These are phyloP conservation scores for Rosalia funebris DNA, from an alignment of 2,888 invertebrate species.

Conservation along the genomic window DNA sequence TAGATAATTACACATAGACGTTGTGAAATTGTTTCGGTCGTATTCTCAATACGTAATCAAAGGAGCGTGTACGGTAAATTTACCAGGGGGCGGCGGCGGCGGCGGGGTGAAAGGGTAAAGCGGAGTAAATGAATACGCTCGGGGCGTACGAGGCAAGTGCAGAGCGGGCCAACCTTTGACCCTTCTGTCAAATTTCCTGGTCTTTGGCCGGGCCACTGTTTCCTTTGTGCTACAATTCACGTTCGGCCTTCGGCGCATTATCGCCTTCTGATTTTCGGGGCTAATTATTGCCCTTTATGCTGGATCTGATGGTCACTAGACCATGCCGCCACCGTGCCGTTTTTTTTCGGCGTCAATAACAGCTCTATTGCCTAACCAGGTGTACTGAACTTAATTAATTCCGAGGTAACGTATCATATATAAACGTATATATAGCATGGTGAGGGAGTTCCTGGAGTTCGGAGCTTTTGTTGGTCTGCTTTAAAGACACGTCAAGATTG, in stretches of 20 bases:
- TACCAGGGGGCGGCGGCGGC: constrained; percentile 24
- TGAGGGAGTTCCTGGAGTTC: no score
- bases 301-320: constrained; percentile 6
- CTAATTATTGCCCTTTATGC: constrained; percentile 52
- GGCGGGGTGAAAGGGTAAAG: constrained; percentile 28
- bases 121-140: constrained; percentile 53
- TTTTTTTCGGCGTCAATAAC: constrained; percentile 24
- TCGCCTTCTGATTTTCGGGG: constrained; percentile 57
- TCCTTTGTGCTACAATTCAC: constrained; percentile 59
- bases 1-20: constrained; percentile 44
- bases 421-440: no score
- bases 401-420: background rate
- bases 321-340: background rate
- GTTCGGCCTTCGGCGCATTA: constrained; percentile 51
- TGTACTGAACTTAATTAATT: constrained; percentile 19
- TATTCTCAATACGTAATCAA: constrained; percentile 50
- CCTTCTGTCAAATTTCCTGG: constrained; percentile 63
- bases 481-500: no score
- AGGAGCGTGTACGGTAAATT: constrained; percentile 43
- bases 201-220: constrained; percentile 59
- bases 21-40: constrained; percentile 40
- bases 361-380: constrained; percentile 26
- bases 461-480: no score
- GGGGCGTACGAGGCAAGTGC: constrained; percentile 41
- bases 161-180: constrained; percentile 56